Base-by-base conservation (phyloP, 2,113 vertebrate genomes). In the Prochilodus magdalenae region DNA sequence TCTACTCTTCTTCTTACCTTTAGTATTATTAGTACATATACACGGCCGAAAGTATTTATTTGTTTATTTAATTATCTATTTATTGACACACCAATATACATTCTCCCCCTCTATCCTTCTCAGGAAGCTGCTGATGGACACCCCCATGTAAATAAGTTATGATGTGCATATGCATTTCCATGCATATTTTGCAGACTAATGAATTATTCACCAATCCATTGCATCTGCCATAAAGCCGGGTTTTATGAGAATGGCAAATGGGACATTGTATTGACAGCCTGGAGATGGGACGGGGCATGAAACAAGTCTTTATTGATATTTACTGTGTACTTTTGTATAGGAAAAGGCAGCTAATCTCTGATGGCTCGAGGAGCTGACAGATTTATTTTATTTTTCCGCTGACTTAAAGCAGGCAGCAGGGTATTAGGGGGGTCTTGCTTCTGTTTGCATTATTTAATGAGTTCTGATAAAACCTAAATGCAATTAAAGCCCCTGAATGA, bases 391-490 rank as follows among this genome's bases (percentile, higher is more conserved):
- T 62, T 75, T 81, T 86, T 84, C 87, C 80, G 86, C 87, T 82
- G 73, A 71, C 86, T 87, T 72, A 11, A 75, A 85, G 70, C n/a
- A n/a, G n/a, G n/a, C n/a, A n/a, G n/a, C n/a, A n/a, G n/a, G n/a
- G n/a, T n/a, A n/a, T n/a, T n/a, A 86, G 53, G 5, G 85, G 84
- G 83, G 88, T 83, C 86, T 88, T 79, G 86, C 86, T 59, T 18
- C 79, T 84, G 84, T 88, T 89, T 91, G 86, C 88, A 88, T 22
- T n/a, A 65, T 84, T 81, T 83, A 87, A 84, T 86, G 86, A 78
- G 80, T 86, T 81, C 84, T 86, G 65, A 86, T 90, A 89, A 86
- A 81, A 83, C 76, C 77, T 88, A 89, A 92, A 92, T 18, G 70
- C 87, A 90, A 90, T 91, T 89, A 90, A 83, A 88, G 67, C 75